Conservation (phyloP, 2,888 invertebrate genomes). For the Stenodera caucasica region DNA sequence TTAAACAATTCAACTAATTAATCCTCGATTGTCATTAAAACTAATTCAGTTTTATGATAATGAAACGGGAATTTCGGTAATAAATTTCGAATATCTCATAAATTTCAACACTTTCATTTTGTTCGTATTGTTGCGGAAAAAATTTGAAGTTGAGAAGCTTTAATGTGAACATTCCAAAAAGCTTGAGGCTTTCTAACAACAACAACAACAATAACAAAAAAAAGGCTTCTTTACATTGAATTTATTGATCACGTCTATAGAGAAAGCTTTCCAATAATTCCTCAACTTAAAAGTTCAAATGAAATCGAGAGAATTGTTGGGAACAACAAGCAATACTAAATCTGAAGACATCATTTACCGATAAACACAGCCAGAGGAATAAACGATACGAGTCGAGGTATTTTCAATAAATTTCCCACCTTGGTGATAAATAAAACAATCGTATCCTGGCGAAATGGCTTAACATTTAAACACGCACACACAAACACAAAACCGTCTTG, state of each 20-base stretch:
- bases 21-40: too few species aligned
- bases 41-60: too few species aligned
- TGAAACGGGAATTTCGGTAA: too few species aligned
- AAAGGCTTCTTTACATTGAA: neutral
- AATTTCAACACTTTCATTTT: too few species aligned
- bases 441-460: neutral
- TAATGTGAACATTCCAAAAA: too few species aligned
- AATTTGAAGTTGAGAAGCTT: too few species aligned
- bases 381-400: neutral
- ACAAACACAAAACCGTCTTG: neutral
- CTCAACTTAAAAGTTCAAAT: neutral
- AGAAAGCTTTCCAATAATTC: slow-evolving; percentile 1
- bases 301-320: neutral
- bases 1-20: too few species aligned
- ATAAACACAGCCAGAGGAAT: neutral
- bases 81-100: too few species aligned
- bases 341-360: neutral
- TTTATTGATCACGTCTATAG: neutral
- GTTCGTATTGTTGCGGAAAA: too few species aligned
- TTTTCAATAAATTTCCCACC: neutral
- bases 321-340: neutral
- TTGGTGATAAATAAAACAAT: slow-evolving; percentile 5
- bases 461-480: neutral
- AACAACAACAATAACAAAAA: too few species aligned
- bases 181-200: too few species aligned